Evolutionary conservation across 2,797 vertebrate species (phyloP).

Genomic region (Sebastes diploproa): DNA sequence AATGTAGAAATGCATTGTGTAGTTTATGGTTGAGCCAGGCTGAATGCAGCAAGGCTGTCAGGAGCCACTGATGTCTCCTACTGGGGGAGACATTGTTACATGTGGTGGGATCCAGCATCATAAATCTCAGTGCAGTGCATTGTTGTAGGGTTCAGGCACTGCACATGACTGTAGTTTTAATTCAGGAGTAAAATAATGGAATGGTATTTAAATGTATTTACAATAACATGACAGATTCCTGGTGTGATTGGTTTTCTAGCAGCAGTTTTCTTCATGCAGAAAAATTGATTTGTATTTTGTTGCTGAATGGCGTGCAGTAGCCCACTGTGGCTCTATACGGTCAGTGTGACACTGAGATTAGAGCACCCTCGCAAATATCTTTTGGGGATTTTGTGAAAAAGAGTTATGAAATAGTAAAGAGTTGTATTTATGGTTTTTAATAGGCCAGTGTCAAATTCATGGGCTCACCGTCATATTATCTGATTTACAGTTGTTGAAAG

Average conservation of each 20-base stretch:
- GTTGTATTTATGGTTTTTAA: neutral
- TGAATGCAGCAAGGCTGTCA: constrained; percentile 20
- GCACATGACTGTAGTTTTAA: neutral
- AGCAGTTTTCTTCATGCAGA: neutral
- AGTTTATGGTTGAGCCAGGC: constrained; percentile 13
- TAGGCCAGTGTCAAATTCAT: neutral
- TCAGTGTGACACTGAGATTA: neutral
- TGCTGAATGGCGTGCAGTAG: neutral
- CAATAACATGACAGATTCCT: neutral
- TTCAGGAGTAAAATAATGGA: neutral
- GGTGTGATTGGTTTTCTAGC: neutral
- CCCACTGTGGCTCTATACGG: neutral
- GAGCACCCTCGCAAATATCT: neutral
- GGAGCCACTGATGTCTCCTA: constrained; percentile 19
- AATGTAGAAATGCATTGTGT: neutral
- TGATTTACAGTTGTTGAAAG: too few species aligned
- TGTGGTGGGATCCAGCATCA: constrained; percentile 20
- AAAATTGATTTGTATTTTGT: neutral
- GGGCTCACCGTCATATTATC: too few species aligned
- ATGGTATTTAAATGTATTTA: neutral
- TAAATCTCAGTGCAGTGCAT: neutral
- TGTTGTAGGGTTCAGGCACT: neutral
- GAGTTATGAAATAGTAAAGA: neutral
- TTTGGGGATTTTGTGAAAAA: neutral
- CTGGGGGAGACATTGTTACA: neutral